Percentiles rank a stretch among this genome's conserved stretches.
phyloP scores from a whole-genome alignment of 2,888 invertebrate genomes.

The Drosophila robusta region DNA sequence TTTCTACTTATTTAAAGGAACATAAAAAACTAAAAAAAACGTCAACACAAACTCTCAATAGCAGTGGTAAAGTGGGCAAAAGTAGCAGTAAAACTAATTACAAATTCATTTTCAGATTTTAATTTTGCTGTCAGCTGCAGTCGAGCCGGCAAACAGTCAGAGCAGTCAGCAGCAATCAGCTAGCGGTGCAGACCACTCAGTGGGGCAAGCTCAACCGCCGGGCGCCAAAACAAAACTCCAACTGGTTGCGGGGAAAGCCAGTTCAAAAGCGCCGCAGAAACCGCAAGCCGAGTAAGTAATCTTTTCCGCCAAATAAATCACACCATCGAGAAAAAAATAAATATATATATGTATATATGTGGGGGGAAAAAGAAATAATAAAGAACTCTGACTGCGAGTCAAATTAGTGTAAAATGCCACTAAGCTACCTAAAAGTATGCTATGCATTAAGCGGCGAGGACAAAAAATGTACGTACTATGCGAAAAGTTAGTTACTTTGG shows the following conservation, averaged over 20 bases:
- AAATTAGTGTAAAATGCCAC: slow-evolving; percentile 82
- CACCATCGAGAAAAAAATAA: slow-evolving; percentile 67
- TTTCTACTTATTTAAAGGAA: slow-evolving; percentile 63
- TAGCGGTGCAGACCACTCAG: slow-evolving; percentile 21
- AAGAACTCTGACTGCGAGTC: slow-evolving; percentile 57
- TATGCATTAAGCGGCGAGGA: slow-evolving; percentile 52
- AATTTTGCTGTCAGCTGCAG: slow-evolving; percentile 82
- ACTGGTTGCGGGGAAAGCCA: slow-evolving; percentile 18
- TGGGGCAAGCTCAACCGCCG: slow-evolving; percentile 13
- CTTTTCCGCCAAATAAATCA: slow-evolving; percentile 85
- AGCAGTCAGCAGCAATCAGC: slow-evolving; percentile 42
- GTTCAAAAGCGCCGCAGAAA: slow-evolving; percentile 46
- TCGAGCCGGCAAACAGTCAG: slow-evolving; percentile 40
- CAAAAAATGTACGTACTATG: slow-evolving; percentile 71
- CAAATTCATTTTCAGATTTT: slow-evolving; percentile 83
- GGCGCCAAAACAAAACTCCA: slow-evolving; percentile 50
- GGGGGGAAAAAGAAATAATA: slow-evolving; percentile 8
- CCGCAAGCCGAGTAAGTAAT: slow-evolving; percentile 78
- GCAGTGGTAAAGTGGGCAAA: slow-evolving; percentile 53
- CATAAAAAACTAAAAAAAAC: slow-evolving; percentile 26
- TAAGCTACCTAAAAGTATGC: slow-evolving; percentile 78
- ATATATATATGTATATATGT: neutral
- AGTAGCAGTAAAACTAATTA: slow-evolving; percentile 82
- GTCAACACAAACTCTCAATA: slow-evolving; percentile 30
- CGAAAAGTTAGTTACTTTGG: slow-evolving; percentile 72